Conservation (phyloP, 2,888 invertebrate genomes). For the Amiota mariae region DNA sequence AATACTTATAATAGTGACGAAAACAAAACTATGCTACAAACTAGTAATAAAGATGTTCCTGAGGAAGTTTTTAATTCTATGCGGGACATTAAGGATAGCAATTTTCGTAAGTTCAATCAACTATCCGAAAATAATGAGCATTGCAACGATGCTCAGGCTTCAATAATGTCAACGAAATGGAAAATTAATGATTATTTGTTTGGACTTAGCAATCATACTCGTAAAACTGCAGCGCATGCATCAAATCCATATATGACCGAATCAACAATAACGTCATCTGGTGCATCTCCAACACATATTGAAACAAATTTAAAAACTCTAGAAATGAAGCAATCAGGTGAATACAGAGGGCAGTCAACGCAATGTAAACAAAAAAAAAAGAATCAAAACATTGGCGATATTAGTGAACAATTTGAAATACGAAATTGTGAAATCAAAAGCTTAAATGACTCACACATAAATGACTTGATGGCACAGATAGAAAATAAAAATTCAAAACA, state of each 20-base stretch:
- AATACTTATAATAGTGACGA: conserved; percentile 49
- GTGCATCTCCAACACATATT: background rate
- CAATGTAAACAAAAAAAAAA: background rate
- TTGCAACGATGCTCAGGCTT: too few relatives aligned
- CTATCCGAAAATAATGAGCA: background rate
- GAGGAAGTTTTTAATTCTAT: conserved; percentile 53
- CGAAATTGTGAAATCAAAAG: conserved; percentile 62
- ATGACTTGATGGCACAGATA: conserved; percentile 62
- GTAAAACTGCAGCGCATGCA: too few relatives aligned
- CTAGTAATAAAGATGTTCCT: conserved; percentile 64
- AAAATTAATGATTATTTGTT: too few relatives aligned
- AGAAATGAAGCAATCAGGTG: background rate
- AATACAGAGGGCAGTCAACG: too few relatives aligned
- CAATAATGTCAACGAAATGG: too few relatives aligned
- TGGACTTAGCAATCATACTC: too few relatives aligned
- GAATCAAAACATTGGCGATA: background rate
- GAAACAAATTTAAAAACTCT: background rate
- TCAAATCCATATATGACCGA: too few relatives aligned
- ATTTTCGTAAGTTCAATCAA: too few relatives aligned
- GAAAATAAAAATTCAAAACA: conserved; percentile 50
- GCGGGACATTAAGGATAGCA: background rate
- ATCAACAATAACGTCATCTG: background rate
- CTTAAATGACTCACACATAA: conserved; percentile 60
- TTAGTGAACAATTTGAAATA: conserved; percentile 49
- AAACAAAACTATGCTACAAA: conserved; percentile 62